Base-by-base conservation (phyloP, 1,140 invertebrate genomes). In the Rhopalosiphum maidis region DNA sequence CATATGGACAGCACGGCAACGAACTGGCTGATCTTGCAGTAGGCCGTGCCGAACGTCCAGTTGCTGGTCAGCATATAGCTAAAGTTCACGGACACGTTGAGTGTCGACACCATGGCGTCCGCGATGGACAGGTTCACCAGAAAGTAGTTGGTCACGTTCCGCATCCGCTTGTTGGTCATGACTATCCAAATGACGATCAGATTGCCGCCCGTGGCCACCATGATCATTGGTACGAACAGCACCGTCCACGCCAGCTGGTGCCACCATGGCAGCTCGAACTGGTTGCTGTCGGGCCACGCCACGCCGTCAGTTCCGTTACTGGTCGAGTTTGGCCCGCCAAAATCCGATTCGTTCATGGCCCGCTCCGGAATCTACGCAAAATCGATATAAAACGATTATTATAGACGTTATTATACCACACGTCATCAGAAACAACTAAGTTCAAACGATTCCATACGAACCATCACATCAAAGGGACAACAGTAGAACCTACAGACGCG, bases 181-280 rank as follows among this genome's bases (percentile, higher is more conserved):
- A 99, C 98, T 94, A 99, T 99, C 97, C 98, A 99, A 94, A 99
- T 98, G 86, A 99, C 98, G 94, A 99, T 98, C 60, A 99, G 95
- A 95, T 99, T 99, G 0, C 98, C 98, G 54, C 97, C 97, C 23
- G 98, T 98, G n/a, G 98, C 98, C 83, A 99, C 97, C 93, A 98
- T 96, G 23, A 99, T 98, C 97, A 99, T 99, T 2, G 96, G 96
- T 0, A 97, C 97, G 95, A 98, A 99, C 21, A 98, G 95, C 48
- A 97, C 95, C 85, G 96, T 97, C 98, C 98, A 99, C 30, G 98
- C 95, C 86, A 98, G 95, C 95, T 98, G 97, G 82, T 97, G 96
- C 98, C 98, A 98, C 96, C 97, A 97, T 2, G 98, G 98, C 41
- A 98, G 95, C 94, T 97, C 97, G 94, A 98, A 98, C 89, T 94